Evolutionary conservation across 2,797 vertebrate genomes (phyloP), one percentile per base, ranked within the genome.

Genomic region (Euphonia xanthogaster): DNA sequence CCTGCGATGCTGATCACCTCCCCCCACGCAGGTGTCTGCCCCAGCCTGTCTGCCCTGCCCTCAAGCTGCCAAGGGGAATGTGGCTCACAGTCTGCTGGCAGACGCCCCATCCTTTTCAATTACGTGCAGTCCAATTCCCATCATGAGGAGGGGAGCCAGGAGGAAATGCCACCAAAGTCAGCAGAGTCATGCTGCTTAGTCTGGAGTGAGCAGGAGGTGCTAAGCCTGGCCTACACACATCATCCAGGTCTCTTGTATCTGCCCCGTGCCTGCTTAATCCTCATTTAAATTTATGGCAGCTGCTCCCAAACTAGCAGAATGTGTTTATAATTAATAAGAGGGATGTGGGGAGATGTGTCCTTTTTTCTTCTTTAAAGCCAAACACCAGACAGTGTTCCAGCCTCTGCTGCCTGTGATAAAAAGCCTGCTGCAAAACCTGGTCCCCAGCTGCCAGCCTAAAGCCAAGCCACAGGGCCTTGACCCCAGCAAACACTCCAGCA

Each of bases 141-240:
- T 28, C 70, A 7, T 0, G 28, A 24, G 86, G 66, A 94, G 75
- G 44, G 5, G 6, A 95, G 96, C 94, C 94, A 96, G 96, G 86
- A 94, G 84, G 67, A 95, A 93, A 95, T 73, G 94, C 93, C 95
- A 92, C 94, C 2, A 0, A 37, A 93, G 94, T 13, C 92, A 86
- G 86, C 0, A 0, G 73, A 81, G 62, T 51, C 7, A 1, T 18
- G 77, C 77, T 70, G 74, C 67, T 18, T 0, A 19, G 80, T 42
- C 77, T 66, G 88, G 40, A 92, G 58, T 0, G 2, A 75, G 83
- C 40, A 0, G 53, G 79, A 75, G 62, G 65, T 28, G 42, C 62
- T 71, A 6, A 88, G 88, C 86, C 80, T 68, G 83, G 83, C 88
- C 88, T 55, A 27, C 19, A 45, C 40, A 6, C 70, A 54, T 24